Conservation (phyloP, 2,888 invertebrate genomes). For the Caenorhabditis afra region DNA sequence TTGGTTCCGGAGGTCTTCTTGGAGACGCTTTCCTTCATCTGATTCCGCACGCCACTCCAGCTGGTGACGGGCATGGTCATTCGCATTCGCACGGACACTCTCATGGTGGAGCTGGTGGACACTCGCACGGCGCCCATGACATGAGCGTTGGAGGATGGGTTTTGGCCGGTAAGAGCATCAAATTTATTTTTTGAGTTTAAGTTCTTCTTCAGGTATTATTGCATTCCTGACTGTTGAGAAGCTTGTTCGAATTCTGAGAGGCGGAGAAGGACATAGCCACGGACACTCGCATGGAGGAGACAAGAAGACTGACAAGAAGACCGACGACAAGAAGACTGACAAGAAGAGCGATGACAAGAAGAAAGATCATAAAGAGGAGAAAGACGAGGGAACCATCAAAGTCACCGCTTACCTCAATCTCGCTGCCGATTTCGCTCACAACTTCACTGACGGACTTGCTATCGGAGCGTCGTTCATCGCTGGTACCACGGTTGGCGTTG, state of each 20-base stretch:
- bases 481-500: conserved; percentile 80
- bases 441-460: conserved; percentile 98
- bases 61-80: conserved; percentile 86
- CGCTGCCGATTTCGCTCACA: conserved; percentile 98
- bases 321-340: conserved; percentile 34
- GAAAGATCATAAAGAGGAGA: conserved; percentile 47
- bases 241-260: conserved; percentile 89
- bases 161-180: conserved; percentile 85
- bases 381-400: conserved; percentile 57
- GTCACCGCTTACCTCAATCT: conserved; percentile 93
- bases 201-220: conserved; percentile 74
- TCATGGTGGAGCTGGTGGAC: conserved; percentile 67
- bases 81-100: conserved; percentile 80
- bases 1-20: conserved; percentile 93
- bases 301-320: conserved; percentile 39
- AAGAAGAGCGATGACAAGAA: conserved; percentile 41
- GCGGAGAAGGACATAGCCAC: conserved; percentile 83
- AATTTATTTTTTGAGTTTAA: no score
- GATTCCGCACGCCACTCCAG: conserved; percentile 92
- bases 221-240: conserved; percentile 87
- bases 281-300: conserved; percentile 63
- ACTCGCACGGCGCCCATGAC: conserved; percentile 84
- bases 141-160: conserved; percentile 95
- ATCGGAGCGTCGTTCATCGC: conserved; percentile 90
- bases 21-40: conserved; percentile 99